A percentile compares a stretch with the other conserved stretches of the same genome.
Evolutionary conservation across 37 sponge, comb jelly and placozoan genomes (phyloP).

Genomic region (Ephydatia muelleri): DNA sequence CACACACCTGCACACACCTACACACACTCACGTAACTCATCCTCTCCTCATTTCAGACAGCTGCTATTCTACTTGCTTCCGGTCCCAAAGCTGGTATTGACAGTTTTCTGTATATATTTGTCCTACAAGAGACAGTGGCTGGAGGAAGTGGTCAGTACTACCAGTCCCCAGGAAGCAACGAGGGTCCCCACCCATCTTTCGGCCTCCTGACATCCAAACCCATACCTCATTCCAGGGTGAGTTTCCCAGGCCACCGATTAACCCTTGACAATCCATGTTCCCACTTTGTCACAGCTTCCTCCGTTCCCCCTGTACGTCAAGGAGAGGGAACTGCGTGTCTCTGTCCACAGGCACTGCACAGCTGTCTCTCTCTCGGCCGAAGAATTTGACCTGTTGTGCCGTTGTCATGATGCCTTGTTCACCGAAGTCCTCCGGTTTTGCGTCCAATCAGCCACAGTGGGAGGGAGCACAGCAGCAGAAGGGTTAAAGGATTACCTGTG

Average conservation of each 20-base stretch:
- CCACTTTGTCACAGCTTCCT: constrained; percentile 32
- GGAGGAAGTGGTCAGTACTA: not conserved
- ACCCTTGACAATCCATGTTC: not conserved
- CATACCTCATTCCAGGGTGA: constrained; percentile 54
- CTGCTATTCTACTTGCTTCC: constrained; percentile 29
- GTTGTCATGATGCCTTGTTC: constrained; percentile 45
- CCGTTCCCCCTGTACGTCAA: constrained; percentile 54
- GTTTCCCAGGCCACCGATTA: not conserved
- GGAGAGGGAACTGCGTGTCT: constrained; percentile 36
- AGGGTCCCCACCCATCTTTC: constrained; percentile 11
- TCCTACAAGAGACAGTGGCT: constrained; percentile 23
- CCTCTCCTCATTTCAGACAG: constrained; percentile 26
- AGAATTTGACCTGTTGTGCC: constrained; percentile 33
- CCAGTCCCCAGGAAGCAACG: not conserved
- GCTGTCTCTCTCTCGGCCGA: not conserved
- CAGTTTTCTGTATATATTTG: constrained; percentile 48
- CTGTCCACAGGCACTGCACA: constrained; percentile 12
- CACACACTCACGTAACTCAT: not conserved
- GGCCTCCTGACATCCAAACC: constrained; percentile 59
- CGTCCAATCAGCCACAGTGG: constrained; percentile 10
- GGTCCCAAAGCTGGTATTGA: constrained; percentile 11
- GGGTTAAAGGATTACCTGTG: constrained; percentile 52
- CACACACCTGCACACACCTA: not conserved
- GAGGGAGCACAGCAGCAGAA: not conserved
- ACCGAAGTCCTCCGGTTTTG: constrained; percentile 31